Percentiles rank a stretch among this genome's conserved stretches.
Conservation (phyloP, 2,113 vertebrate genomes). For the Perccottus glenii region DNA sequence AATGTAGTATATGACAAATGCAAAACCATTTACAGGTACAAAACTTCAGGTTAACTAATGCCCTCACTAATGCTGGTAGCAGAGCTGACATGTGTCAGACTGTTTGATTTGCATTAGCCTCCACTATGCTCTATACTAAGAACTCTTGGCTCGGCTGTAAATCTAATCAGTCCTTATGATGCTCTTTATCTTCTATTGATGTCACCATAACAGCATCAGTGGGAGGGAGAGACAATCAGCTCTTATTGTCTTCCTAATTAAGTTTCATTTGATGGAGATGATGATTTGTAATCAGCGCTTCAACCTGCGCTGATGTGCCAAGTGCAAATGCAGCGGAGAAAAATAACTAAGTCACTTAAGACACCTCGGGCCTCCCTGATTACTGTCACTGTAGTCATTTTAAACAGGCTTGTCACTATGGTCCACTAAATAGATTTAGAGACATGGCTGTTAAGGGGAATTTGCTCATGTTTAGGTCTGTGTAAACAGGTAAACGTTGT, state of each 20-base stretch:
- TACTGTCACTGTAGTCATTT: not conserved
- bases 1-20: too few relatives aligned
- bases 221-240: constrained; percentile 64
- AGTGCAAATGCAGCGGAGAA: constrained; percentile 19
- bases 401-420: not conserved
- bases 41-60: not conserved
- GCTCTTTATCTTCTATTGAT: constrained; percentile 48
- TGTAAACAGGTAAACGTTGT: not conserved
- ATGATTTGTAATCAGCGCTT: constrained; percentile 58
- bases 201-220: constrained; percentile 49
- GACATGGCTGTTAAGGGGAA: not conserved
- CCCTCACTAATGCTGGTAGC: not conserved
- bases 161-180: constrained; percentile 30
- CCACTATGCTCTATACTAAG: not conserved
- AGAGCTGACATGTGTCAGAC: not conserved
- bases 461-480: not conserved
- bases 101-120: constrained; percentile 24
- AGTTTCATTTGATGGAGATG: constrained; percentile 58
- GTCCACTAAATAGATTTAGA: not conserved
- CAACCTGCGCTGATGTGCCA: constrained; percentile 30
- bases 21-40: not conserved
- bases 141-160: constrained; percentile 14
- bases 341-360: constrained; percentile 9
- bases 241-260: constrained; percentile 68
- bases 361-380: not conserved